Evolutionary conservation across 2,888 invertebrate species (phyloP), one percentile per base, ranked within the genome.

Genomic region (Nephrocerus scutellatus): DNA sequence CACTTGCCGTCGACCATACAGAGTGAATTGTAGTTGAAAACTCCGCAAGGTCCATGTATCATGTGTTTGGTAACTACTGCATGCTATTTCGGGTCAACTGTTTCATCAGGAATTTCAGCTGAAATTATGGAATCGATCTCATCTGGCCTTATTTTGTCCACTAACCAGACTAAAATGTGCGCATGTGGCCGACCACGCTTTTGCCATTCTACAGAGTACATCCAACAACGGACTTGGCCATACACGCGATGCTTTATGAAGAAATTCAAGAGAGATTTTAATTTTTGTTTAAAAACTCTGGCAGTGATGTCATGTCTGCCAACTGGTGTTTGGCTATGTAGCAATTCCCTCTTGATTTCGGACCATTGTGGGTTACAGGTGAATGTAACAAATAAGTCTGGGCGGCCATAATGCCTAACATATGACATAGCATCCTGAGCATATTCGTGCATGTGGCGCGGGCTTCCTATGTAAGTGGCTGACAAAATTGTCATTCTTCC

Each of bases 11-110:
- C 46, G 14, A 30, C 14, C 42, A 49, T 49, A 23, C 47, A 52
- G 14, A 44, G 41, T 26, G 47, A 45, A 29, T 38, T 12, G 8
- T 12, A 13, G 32, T 32, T 41, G 20, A 33, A 19, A n/a, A 20
- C 15, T n/a, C 60, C 60, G 48, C 62, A 62, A 10, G 62, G 60
- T 6, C 61, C 60, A 53, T 65, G 61, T 15, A 60, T 56, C 56
- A 60, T 46, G 43, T 51, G 41, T 35, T 28, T 36, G 2, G 23
- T 47, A 33, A 60, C 47, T 26, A 56, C 39, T 25, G 50, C 50
- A 48, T 39, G 47, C 21, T 57, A 46, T 21, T 40, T 19, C 42
- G 40, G 56, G 48, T 63, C 58, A 22, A 29, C 22, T 16, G 5
- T 6, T 29, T 25, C 15, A 43, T 42, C 20, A 6, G 37, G 40